Evolutionary conservation across 1,140 invertebrate genomes (phyloP).

Genomic region (Frieseomelitta varia): DNA sequence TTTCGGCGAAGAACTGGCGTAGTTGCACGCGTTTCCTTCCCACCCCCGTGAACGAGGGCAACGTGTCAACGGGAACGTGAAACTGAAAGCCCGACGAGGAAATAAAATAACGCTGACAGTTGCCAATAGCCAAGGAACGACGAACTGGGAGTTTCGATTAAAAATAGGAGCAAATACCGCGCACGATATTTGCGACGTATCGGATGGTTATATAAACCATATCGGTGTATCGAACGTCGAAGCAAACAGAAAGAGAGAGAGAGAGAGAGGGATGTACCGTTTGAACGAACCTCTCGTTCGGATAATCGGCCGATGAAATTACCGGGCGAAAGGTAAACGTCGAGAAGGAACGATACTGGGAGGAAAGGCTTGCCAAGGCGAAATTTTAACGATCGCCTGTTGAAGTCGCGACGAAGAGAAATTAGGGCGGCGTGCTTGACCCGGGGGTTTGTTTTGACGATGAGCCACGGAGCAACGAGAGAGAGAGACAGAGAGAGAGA

Average conservation of each 20-base stretch:
- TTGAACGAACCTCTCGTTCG: background rate
- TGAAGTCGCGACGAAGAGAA: background rate
- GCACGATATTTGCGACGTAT: too few relatives aligned
- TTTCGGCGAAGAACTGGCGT: too few relatives aligned
- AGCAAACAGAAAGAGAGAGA: background rate
- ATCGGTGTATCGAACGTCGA: background rate
- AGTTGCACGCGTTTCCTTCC: too few relatives aligned
- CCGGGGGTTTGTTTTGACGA: conserved; percentile 21
- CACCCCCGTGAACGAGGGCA: too few relatives aligned
- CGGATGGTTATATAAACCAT: too few relatives aligned
- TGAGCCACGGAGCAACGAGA: background rate
- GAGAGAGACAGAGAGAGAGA: background rate
- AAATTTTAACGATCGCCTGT: conserved; percentile 27
- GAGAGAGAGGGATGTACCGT: too few relatives aligned
- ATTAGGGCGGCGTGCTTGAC: conserved; percentile 29
- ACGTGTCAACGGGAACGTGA: too few relatives aligned
- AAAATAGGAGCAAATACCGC: too few relatives aligned
- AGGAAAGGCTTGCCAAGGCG: background rate
- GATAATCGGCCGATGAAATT: background rate
- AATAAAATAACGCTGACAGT: too few relatives aligned
- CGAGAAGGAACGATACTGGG: background rate
- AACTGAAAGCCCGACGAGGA: too few relatives aligned
- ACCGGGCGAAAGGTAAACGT: background rate
- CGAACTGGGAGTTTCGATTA: too few relatives aligned
- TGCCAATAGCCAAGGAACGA: too few relatives aligned